A percentile compares a stretch with the other conserved stretches of the same genome.
phyloP scores from a whole-genome alignment of 2,797 vertebrate genomes.

The Alauda arvensis region DNA sequence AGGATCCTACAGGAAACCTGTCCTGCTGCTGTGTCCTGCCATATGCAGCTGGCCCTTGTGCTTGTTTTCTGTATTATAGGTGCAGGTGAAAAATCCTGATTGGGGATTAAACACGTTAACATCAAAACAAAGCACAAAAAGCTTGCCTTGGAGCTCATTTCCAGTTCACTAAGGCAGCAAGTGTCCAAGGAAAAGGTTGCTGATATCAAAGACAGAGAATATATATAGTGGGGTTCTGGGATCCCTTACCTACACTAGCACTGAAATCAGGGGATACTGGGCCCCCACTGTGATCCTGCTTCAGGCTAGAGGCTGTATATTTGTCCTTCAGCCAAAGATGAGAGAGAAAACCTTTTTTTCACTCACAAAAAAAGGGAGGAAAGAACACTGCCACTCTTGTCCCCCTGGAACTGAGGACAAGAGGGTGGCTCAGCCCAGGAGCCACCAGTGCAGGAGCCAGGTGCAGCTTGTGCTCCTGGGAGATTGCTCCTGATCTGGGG shows the following conservation, averaged over 20 bases:
- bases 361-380: background rate
- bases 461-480: background rate
- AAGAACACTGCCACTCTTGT: background rate
- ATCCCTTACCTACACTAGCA: background rate
- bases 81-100: background rate
- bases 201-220: conserved; percentile 13
- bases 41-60: background rate
- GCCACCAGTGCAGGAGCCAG: background rate
- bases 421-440: background rate
- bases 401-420: background rate
- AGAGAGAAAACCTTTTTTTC: background rate
- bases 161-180: background rate
- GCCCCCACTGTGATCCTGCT: background rate
- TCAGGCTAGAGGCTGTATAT: background rate
- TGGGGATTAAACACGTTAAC: background rate
- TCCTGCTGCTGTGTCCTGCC: background rate
- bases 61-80: background rate
- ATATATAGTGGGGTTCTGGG: background rate
- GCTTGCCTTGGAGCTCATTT: background rate
- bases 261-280: background rate
- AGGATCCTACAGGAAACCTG: background rate
- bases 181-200: background rate
- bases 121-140: conserved; percentile 10
- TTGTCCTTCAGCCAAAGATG: background rate
- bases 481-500: background rate